Base-by-base conservation (phyloP, 2,888 invertebrate genomes). In the Zonitis immaculata region DNA sequence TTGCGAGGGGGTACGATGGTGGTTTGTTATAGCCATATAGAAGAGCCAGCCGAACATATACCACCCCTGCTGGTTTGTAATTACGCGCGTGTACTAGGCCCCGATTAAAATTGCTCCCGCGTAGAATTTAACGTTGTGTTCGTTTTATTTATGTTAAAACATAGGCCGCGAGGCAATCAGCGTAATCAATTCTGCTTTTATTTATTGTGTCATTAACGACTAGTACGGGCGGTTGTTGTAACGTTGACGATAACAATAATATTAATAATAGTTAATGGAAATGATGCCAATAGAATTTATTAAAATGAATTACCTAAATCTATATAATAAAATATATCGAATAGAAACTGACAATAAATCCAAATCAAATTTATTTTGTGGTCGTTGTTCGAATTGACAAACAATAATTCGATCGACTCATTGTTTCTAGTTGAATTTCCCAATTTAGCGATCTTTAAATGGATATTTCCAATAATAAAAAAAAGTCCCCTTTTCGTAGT, bases 181-280 rank as follows among this genome's bases (percentile, higher is more conserved):
- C 73, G 72, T 74, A 74, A 75, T 75, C 75, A 75, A 74, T 75
- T 75, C 74, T 67, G 73, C 71, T 73, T 74, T 74, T 74, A 72
- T 73, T 73, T 72, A 72, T 73, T 69, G 63, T 62, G 70, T 69
- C 67, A 62, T 64, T 62, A 61, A 49, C 39, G 18, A 39, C 18
- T 39, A 16, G 39, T 26, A 39, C 9, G 18, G 39, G 11, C 11
- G n/a, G 11, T 2, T 1, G n/a, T 39, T 18, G 11, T n/a, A 6
- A 3, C 1, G 11, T 8, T 4, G 11, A 20, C 9, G 39, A 20
- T 39, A 9, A 12, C 12, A 6, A 30, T 30, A 12, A 30, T 14
- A 14, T 14, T 32, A 14, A 35, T 16, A 6, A 35, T 7, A 6
- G 14, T 35, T n/a, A 9, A 35, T 35, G 14, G 14, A 14, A 35